Conservation (phyloP, 2,113 vertebrate genomes). For the Xenopus laevis region DNA sequence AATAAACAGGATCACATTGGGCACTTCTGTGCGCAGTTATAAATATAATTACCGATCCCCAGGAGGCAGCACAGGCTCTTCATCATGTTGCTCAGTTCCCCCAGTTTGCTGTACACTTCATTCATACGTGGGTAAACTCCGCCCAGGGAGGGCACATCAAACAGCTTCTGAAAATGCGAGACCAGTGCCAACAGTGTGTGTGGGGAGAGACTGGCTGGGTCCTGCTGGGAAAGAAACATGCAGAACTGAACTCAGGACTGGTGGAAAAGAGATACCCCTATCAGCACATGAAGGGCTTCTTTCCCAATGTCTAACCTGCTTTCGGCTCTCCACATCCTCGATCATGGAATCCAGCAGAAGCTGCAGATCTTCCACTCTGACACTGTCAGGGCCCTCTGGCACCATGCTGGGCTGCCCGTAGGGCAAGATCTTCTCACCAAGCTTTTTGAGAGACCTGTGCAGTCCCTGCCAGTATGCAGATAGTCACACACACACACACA, state of each 20-base stretch:
- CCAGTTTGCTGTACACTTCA: conserved; percentile 80
- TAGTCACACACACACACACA: neutral
- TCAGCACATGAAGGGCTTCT: no score
- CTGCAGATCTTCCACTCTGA: conserved; percentile 77
- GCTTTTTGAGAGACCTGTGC: conserved; percentile 62
- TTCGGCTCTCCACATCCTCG: conserved; percentile 69
- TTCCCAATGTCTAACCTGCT: conserved; percentile 56
- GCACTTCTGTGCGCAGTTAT: no score
- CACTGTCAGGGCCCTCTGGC: conserved; percentile 47
- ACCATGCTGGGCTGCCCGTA: conserved; percentile 56
- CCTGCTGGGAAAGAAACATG: conserved; percentile 55
- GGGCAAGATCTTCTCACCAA: conserved; percentile 67
- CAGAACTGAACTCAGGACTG: neutral
- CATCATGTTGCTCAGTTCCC: conserved; percentile 80
- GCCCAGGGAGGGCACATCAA: conserved; percentile 74
- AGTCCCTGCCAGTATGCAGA: conserved; percentile 59
- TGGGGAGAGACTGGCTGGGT: conserved; percentile 58
- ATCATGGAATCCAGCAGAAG: conserved; percentile 73
- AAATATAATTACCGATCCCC: conserved; percentile 65
- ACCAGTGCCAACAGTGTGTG: conserved; percentile 74
- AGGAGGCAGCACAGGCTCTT: conserved; percentile 77
- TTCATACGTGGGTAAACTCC: conserved; percentile 87
- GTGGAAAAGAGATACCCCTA: no score
- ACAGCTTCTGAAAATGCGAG: conserved; percentile 85
- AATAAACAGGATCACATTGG: no score